Evolutionary conservation across 2,888 invertebrate genomes (phyloP), one percentile per base, ranked within the genome.

Genomic region (Apocheima hispidaria): DNA sequence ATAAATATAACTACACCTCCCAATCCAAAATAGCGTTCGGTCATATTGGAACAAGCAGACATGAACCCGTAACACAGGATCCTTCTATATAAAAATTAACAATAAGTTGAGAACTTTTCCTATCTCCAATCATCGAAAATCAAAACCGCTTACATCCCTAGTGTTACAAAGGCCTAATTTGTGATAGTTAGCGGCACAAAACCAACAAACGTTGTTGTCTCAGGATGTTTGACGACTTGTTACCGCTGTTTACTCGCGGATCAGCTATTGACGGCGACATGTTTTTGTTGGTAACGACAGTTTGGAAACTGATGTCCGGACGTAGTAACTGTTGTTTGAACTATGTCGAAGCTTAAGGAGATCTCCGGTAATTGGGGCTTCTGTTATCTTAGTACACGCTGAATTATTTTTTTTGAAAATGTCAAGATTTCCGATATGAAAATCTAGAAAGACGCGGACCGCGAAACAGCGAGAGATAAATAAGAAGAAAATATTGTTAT

Each of bases 171-270:
- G 62, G 61, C 65, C 67, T 69, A 69, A 69, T 69, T 67, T 65
- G 67, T 64, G 67, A 62, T 65, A 69, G 65, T 65, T 63, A 69
- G 60, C 59, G 68, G 65, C 53, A 18, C 46, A 18, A 20, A 35
- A 56, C 40, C 55, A 61, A 61, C 61, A 61, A 49, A 63, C 51
- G 38, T 38, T 73, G 69, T 74, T 72, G 61, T 60, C 55, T 65
- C 70, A 69, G 73, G 71, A 69, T 70, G 71, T 68, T 69, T 69
- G 58, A 63, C 46, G 57, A 49, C 68, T 73, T 72, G 74, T 74
- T 74, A 73, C 66, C 49, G 65, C 50, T 65, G 67, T 69, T 69
- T 65, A 41, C 56, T 16, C 50, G 38, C 46, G 66, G 65, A 61
- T 68, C 62, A 58, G 58, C 49, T 51, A 67, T 69, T 60, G 67